These are phyloP conservation scores for Tragelaphus scriptus DNA, from an alignment of 2,113 vertebrate genomes.

Conservation along the genomic window DNA sequence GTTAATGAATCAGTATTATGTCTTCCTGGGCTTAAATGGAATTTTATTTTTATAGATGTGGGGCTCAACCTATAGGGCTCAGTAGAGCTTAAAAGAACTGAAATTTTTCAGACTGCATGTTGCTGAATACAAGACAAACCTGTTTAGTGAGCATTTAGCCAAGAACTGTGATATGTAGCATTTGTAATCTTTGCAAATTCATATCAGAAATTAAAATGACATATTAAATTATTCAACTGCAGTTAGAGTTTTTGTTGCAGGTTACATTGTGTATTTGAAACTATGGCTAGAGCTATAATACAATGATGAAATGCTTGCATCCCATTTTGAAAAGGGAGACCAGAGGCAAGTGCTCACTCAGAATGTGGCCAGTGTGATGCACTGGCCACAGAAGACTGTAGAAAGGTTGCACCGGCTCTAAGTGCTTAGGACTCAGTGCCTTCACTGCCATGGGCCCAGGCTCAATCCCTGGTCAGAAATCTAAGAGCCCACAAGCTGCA, in stretches of 20 bases:
- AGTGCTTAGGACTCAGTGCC: background rate
- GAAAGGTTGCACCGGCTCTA: background rate
- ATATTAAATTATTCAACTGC: background rate
- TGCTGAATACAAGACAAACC: background rate
- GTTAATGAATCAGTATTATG: background rate
- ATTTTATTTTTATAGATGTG: conserved; percentile 6
- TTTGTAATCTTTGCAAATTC: background rate
- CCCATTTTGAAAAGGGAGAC: background rate
- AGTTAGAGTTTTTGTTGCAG: background rate
- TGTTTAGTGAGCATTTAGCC: background rate
- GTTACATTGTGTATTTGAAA: background rate
- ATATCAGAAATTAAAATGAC: background rate
- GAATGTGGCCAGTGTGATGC: background rate
- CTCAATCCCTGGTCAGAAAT: background rate
- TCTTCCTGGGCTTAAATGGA: background rate
- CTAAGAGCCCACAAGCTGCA: background rate
- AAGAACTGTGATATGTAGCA: background rate
- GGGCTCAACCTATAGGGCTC: background rate
- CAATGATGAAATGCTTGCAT: background rate
- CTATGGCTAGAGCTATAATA: background rate
- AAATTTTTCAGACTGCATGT: background rate
- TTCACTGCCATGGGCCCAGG: background rate
- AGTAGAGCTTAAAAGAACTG: background rate
- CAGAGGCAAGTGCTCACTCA: background rate
- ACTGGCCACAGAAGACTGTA: background rate